Percentiles rank a stretch among this genome's conserved stretches.
Evolutionary conservation across 2,888 invertebrate genomes (phyloP).

Genomic region (Amphipyra berbera): DNA sequence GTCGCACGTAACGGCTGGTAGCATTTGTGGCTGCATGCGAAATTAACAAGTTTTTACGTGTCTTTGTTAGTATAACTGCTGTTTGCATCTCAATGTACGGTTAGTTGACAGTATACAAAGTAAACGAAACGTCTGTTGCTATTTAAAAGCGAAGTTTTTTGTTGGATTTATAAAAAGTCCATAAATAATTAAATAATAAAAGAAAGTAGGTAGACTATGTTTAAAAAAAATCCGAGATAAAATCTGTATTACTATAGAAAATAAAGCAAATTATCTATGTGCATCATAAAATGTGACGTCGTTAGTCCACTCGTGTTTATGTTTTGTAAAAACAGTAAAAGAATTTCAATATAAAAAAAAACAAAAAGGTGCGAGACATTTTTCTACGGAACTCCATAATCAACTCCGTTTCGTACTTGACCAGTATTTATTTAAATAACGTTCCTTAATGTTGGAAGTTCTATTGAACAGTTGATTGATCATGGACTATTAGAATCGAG

Average conservation of each 20-base stretch:
- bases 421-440: constrained; percentile 56
- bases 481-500: constrained; percentile 69
- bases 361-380: background rate
- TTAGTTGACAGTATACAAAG: constrained; percentile 6
- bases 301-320: no score
- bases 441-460: constrained; percentile 52
- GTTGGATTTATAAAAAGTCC: no score
- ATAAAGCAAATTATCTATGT: no score
- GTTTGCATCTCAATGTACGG: constrained; percentile 24
- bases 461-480: constrained; percentile 73
- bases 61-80: constrained; percentile 13
- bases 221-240: no score
- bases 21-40: constrained; percentile 42
- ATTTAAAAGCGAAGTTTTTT: background rate
- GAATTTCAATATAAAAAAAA: no score
- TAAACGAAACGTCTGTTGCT: constrained; percentile 6
- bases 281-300: no score
- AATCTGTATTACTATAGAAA: no score
- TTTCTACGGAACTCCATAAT: constrained; percentile 33
- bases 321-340: no score
- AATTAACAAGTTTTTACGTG: constrained; percentile 52
- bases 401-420: constrained; percentile 8
- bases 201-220: no score
- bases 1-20: constrained; percentile 30
- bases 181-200: no score